phyloP scores from a whole-genome alignment of 2,113 vertebrate species.

The Barnardius zonarius region DNA sequence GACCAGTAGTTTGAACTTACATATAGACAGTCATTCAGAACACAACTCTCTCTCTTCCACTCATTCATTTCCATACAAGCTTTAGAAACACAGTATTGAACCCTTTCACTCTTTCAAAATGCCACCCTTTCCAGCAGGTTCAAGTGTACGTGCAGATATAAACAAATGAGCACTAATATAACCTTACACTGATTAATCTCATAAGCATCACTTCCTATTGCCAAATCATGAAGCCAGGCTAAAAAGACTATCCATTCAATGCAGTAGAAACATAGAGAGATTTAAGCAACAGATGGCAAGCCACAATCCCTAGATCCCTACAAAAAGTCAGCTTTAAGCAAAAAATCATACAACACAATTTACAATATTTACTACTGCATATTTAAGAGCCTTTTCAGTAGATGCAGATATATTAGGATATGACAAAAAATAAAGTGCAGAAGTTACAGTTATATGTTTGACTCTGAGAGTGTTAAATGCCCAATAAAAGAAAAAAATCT shows the following conservation, averaged over 20 bases:
- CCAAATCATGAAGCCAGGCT: neutral
- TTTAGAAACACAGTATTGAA: neutral
- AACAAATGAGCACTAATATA: neutral
- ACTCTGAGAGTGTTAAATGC: neutral
- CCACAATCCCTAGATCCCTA: neutral
- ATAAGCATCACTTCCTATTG: neutral
- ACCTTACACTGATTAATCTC: neutral
- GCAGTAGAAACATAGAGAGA: neutral
- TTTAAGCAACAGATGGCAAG: constrained; percentile 23
- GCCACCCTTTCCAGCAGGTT: neutral
- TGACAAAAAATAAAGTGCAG: neutral
- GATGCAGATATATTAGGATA: neutral
- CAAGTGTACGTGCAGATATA: neutral
- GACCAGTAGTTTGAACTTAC: neutral
- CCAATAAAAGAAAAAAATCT: neutral
- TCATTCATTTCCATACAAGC: neutral
- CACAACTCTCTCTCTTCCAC: accelerated
- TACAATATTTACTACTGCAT: neutral
- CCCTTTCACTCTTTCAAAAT: neutral
- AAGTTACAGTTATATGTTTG: neutral
- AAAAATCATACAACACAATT: neutral
- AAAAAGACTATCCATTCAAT: neutral
- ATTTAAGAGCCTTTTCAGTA: neutral
- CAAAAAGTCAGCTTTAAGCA: neutral
- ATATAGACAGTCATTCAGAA: neutral